Evolutionary conservation across 2,888 invertebrate genomes (phyloP).

Genomic region (Steinernema carpocapsae): DNA sequence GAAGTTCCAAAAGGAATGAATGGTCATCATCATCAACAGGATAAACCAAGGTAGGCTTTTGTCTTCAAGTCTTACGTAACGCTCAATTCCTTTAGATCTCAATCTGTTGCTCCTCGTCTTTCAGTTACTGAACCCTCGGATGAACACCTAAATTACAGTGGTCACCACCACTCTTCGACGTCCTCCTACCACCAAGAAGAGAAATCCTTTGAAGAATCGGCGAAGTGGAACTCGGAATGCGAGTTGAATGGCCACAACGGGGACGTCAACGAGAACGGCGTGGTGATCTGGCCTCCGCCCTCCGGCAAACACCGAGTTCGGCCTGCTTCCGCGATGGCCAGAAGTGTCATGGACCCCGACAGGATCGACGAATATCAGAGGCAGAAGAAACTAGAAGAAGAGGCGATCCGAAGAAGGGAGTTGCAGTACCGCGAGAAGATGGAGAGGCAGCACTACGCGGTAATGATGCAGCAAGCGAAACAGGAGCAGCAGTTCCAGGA

Average conservation of each 20-base stretch:
- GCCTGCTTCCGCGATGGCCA: slow-evolving; percentile 57
- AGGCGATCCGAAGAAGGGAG: slow-evolving; percentile 59
- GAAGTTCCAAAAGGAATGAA: slow-evolving; percentile 50
- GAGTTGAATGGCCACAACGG: slow-evolving; percentile 49
- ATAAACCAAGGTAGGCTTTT: neutral
- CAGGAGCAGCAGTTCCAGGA: slow-evolving; percentile 29
- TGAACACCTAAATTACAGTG: slow-evolving; percentile 35
- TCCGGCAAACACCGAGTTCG: slow-evolving; percentile 50
- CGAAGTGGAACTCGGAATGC: slow-evolving; percentile 51
- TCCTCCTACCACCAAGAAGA: slow-evolving; percentile 1
- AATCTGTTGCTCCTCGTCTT: slow-evolving; percentile 47
- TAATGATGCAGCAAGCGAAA: neutral
- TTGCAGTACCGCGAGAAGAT: slow-evolving; percentile 51
- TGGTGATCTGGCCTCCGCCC: slow-evolving; percentile 68
- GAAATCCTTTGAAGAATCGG: slow-evolving; percentile 39
- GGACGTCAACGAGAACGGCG: slow-evolving; percentile 41
- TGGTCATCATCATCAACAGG: slow-evolving; percentile 38
- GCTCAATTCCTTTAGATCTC: slow-evolving; percentile 38
- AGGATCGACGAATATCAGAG: slow-evolving; percentile 57
- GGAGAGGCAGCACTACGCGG: slow-evolving; percentile 42
- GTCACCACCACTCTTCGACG: neutral
- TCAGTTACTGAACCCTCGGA: slow-evolving; percentile 37
- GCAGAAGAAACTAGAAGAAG: slow-evolving; percentile 60
- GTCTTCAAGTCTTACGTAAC: too few relatives aligned
- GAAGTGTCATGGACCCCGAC: slow-evolving; percentile 62